These are phyloP conservation scores for Mylabris phalerata DNA, from an alignment of 1,140 invertebrate species.

Conservation along the genomic window DNA sequence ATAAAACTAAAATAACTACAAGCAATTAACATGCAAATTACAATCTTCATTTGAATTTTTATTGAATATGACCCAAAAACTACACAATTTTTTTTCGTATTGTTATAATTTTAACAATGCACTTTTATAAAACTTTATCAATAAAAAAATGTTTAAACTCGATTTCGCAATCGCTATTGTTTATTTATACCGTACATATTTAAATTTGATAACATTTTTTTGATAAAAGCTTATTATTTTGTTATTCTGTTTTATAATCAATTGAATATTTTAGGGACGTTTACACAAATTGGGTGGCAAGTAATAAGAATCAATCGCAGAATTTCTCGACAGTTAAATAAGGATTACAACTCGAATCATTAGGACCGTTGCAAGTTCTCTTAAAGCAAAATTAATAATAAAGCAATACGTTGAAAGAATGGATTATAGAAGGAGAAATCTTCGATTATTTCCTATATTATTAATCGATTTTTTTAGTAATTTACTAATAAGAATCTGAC, in stretches of 20 bases:
- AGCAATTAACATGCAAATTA: neutral
- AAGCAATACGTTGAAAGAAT: conserved; percentile 1
- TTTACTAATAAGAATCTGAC: conserved; percentile 7
- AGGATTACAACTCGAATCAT: conserved; percentile 12
- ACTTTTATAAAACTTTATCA: no score
- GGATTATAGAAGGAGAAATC: no score
- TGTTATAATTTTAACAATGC: neutral
- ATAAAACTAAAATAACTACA: no score
- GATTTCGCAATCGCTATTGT: no score
- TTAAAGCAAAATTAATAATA: neutral
- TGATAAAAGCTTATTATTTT: neutral
- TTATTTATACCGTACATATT: no score
- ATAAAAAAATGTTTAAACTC: no score
- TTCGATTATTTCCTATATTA: no score
- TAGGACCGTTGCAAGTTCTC: conserved; percentile 19
- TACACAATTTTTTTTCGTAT: neutral
- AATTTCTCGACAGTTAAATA: conserved; percentile 56
- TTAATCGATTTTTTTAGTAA: neutral
- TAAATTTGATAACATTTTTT: no score
- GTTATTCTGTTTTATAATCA: no score
- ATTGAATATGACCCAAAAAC: neutral
- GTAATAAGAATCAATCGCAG: conserved; percentile 65
- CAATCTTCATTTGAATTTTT: neutral
- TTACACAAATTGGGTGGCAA: conserved; percentile 82
- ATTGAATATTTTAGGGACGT: conserved; percentile 60